These are phyloP conservation scores for Brenthis hecate DNA, from an alignment of 2,888 invertebrate species.

Conservation along the genomic window DNA sequence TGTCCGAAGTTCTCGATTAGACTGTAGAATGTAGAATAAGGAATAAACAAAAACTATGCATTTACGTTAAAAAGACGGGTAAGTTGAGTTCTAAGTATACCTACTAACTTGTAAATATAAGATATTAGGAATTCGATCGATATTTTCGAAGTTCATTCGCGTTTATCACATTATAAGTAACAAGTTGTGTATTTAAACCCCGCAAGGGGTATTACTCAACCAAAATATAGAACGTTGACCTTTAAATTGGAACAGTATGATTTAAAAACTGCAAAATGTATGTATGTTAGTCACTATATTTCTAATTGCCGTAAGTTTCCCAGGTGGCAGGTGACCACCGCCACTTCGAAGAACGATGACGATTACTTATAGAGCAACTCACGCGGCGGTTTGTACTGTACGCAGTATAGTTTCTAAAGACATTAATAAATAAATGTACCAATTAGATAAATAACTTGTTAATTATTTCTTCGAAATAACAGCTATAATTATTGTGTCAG, in stretches of 20 bases:
- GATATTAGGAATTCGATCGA: neutral
- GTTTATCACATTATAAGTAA: neutral
- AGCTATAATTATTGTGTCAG: neutral
- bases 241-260: too few species aligned
- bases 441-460: neutral
- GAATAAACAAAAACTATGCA: too few species aligned
- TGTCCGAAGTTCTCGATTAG: too few species aligned
- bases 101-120: neutral
- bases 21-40: too few species aligned
- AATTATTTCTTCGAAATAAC: neutral
- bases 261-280: neutral
- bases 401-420: too few species aligned
- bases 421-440: neutral
- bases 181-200: constrained; percentile 6
- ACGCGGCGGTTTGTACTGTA: neutral
- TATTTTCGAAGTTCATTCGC: neutral
- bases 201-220: constrained; percentile 9
- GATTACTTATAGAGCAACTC: too few species aligned
- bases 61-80: too few species aligned
- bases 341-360: neutral
- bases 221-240: constrained; percentile 5
- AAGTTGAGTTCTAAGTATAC: too few species aligned
- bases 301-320: neutral
- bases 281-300: neutral
- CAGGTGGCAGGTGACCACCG: neutral